These are phyloP conservation scores for Megaceryle maxima DNA, from an alignment of 2,113 vertebrate species.

Conservation along the genomic window DNA sequence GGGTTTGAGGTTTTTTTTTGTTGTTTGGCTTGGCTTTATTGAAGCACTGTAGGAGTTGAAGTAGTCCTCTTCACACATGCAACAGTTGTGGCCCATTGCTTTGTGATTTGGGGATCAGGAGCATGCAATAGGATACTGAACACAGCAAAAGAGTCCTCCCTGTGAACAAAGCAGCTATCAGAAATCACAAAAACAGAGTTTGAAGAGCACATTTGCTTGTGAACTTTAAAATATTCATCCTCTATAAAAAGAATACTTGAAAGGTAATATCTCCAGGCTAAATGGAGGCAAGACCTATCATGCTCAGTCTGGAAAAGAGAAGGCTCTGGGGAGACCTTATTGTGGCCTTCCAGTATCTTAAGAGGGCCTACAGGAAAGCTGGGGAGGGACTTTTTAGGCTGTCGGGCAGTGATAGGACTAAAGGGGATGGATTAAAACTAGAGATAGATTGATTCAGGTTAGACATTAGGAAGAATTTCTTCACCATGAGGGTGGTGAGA, in stretches of 20 bases:
- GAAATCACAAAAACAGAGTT: background rate
- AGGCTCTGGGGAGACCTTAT: too few relatives aligned
- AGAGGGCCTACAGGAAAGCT: too few relatives aligned
- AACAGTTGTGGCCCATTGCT: background rate
- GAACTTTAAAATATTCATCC: background rate
- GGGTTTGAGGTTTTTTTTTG: rapidly evolving
- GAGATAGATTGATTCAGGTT: too few relatives aligned
- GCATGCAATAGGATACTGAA: background rate
- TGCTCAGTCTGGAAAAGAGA: background rate
- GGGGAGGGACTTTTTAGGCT: too few relatives aligned
- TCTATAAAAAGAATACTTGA: background rate
- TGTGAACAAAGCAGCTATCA: background rate
- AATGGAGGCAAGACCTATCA: background rate
- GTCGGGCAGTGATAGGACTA: too few relatives aligned
- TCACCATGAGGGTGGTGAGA: too few relatives aligned
- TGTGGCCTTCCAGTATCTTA: too few relatives aligned
- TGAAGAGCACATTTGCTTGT: background rate
- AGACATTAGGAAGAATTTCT: too few relatives aligned
- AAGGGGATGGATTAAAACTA: too few relatives aligned
- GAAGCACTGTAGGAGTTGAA: background rate
- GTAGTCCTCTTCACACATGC: background rate
- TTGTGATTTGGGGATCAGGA: background rate
- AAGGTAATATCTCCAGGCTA: background rate
- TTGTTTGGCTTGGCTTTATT: background rate
- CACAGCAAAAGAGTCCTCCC: background rate